These are phyloP conservation scores for Spilogale gracilis DNA, from an alignment of 2,113 vertebrate genomes.

Conservation along the genomic window DNA sequence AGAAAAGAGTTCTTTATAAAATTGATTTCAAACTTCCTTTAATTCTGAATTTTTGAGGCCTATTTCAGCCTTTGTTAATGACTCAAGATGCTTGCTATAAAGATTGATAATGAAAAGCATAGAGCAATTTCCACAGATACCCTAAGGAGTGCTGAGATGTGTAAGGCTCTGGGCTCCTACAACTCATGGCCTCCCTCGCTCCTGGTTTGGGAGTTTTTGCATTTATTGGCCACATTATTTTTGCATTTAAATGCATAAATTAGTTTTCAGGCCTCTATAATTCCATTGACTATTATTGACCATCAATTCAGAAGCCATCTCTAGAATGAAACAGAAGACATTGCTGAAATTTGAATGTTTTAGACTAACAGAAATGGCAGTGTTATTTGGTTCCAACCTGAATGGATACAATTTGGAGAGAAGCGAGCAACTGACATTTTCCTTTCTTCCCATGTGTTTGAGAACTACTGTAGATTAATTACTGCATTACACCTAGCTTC, in stretches of 20 bases:
- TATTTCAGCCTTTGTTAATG: conserved; percentile 50
- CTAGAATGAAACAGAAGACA: not conserved
- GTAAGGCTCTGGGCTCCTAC: not conserved
- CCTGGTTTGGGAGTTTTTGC: not conserved
- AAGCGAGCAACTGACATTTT: not conserved
- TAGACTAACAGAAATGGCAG: not conserved
- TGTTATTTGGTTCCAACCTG: not conserved
- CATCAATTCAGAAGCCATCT: not conserved
- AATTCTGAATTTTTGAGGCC: not conserved
- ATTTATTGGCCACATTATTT: not conserved
- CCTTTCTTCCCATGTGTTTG: not conserved
- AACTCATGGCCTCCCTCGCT: not conserved
- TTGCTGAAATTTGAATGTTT: not conserved
- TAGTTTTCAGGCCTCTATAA: conserved; percentile 14
- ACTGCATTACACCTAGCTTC: not conserved
- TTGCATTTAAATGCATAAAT: not conserved
- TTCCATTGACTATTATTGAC: not conserved
- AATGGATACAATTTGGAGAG: not conserved
- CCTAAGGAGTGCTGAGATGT: not conserved
- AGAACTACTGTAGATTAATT: not conserved
- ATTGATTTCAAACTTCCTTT: not conserved
- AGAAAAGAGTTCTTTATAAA: not conserved
- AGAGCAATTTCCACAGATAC: not conserved
- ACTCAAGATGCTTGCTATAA: not conserved
- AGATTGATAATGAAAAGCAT: not conserved